These are phyloP conservation scores for Campylorhamphus procurvoides DNA, from an alignment of 2,113 vertebrate genomes.

Conservation along the genomic window DNA sequence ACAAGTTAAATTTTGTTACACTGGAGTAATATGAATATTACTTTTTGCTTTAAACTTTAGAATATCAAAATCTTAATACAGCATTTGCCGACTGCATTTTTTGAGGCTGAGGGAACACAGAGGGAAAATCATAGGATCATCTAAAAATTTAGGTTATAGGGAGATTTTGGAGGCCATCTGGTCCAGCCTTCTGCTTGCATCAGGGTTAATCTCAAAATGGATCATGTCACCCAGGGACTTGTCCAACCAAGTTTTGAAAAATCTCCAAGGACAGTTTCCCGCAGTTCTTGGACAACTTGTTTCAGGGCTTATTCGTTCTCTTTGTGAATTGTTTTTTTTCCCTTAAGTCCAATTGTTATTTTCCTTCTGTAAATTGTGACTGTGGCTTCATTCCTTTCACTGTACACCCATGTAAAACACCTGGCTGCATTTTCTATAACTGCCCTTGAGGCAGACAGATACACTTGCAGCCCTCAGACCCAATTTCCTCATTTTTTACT, in stretches of 20 bases:
- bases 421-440: background rate
- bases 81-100: background rate
- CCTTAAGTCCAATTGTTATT: background rate
- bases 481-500: background rate
- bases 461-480: background rate
- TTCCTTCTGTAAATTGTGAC: background rate
- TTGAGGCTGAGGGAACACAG: constrained; percentile 22
- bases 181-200: constrained; percentile 46
- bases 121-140: background rate
- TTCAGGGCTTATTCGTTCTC: background rate
- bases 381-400: background rate
- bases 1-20: background rate
- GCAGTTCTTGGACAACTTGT: constrained; percentile 1
- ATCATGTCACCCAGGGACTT: constrained; percentile 12
- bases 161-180: constrained; percentile 45
- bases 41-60: background rate
- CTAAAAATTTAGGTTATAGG: constrained; percentile 38
- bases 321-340: background rate
- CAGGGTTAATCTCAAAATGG: constrained; percentile 45
- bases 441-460: background rate
- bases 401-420: background rate
- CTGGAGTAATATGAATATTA: background rate
- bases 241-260: constrained; percentile 46
- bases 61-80: background rate
- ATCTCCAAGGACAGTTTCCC: constrained; percentile 51